These are phyloP conservation scores for Zoanthus sociatus DNA, from an alignment of 92 coral and sea anemone species.

Conservation along the genomic window DNA sequence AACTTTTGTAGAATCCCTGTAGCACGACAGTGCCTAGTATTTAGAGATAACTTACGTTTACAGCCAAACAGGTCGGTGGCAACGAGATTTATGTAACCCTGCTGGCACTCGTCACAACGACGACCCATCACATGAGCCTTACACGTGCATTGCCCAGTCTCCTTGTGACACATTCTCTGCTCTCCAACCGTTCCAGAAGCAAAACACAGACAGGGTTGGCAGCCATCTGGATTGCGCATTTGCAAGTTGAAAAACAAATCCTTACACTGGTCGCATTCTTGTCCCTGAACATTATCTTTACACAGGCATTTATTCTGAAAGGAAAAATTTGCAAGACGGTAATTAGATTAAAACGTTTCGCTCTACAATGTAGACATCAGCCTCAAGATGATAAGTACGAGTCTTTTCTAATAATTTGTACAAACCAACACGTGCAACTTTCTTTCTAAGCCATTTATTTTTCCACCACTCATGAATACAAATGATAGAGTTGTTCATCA, in stretches of 20 bases:
- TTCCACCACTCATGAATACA: no score
- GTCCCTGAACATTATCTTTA: conserved; percentile 87
- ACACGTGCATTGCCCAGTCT: conserved; percentile 84
- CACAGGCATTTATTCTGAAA: conserved; percentile 85
- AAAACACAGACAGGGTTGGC: conserved; percentile 81
- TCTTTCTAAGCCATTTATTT: no score
- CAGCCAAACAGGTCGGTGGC: conserved; percentile 86
- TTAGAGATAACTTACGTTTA: conserved; percentile 69
- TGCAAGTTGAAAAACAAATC: conserved; percentile 79
- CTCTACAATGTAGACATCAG: no score
- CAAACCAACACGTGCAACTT: no score
- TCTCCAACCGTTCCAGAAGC: conserved; percentile 88
- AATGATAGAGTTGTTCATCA: no score
- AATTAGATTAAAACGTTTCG: no score
- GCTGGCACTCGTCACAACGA: conserved; percentile 74
- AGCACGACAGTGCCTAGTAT: no score
- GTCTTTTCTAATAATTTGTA: no score
- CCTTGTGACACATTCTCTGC: conserved; percentile 78
- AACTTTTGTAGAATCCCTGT: no score
- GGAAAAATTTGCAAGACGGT: not conserved
- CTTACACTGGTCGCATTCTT: conserved; percentile 86
- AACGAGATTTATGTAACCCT: conserved; percentile 72
- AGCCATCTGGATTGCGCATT: conserved; percentile 81
- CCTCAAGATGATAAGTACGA: no score
- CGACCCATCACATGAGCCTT: conserved; percentile 90